A percentile compares a stretch with the other conserved stretches of the same genome.
These are phyloP conservation scores for Onychostruthus taczanowskii DNA, from an alignment of 2,113 vertebrate genomes.

Conservation along the genomic window DNA sequence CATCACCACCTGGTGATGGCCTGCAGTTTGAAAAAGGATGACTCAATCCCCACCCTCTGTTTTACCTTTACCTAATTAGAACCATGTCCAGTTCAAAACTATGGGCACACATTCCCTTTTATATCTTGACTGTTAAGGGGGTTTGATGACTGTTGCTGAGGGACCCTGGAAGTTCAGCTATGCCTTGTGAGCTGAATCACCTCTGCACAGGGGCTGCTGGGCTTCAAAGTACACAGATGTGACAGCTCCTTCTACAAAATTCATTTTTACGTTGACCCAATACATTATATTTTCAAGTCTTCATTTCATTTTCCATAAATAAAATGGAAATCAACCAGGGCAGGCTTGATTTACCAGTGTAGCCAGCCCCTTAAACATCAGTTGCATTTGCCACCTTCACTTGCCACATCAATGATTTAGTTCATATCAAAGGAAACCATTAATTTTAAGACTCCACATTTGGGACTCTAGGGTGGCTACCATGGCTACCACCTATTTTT, in stretches of 20 bases:
- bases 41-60: neutral
- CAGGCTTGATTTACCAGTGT: neutral
- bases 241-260: neutral
- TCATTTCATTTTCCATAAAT: neutral
- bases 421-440: neutral
- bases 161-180: neutral
- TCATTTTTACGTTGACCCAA: neutral
- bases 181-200: neutral
- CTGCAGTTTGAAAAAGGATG: neutral
- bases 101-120: neutral
- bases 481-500: constrained; percentile 44
- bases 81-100: neutral
- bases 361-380: neutral
- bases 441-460: neutral
- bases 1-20: neutral
- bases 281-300: neutral
- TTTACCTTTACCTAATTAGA: neutral
- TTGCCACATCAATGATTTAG: neutral
- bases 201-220: neutral
- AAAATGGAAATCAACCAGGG: neutral
- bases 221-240: neutral
- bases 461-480: constrained; percentile 23
- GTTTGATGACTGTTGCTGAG: neutral
- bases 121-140: neutral
- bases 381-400: neutral